These are phyloP conservation scores for Nephotettix cincticeps DNA, from an alignment of 1,140 invertebrate species.

Conservation along the genomic window DNA sequence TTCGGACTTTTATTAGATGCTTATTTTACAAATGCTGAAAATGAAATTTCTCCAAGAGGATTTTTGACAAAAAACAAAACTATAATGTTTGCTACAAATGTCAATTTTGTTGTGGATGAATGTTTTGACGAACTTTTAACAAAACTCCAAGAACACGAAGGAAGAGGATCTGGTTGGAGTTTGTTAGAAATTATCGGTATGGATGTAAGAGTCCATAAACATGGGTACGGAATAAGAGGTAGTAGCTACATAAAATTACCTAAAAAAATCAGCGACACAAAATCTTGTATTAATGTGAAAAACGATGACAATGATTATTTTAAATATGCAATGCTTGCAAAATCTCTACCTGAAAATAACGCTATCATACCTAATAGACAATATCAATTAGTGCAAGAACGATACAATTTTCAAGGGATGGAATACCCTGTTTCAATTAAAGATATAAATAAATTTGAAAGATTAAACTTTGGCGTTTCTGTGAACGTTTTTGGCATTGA, in stretches of 20 bases:
- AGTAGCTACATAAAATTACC: background rate
- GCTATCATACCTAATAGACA: background rate
- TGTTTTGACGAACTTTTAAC: too few species aligned
- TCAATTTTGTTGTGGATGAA: too few species aligned
- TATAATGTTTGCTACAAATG: too few species aligned
- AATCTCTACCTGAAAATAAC: background rate
- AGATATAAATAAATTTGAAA: too few species aligned
- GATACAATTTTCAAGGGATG: background rate
- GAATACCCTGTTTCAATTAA: background rate
- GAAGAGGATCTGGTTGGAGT: background rate
- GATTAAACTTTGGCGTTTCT: background rate
- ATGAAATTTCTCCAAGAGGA: too few species aligned
- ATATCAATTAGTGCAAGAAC: background rate
- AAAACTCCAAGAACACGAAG: background rate
- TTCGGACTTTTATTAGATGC: too few species aligned
- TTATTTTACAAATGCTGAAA: too few species aligned
- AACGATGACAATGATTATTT: background rate
- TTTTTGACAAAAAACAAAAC: too few species aligned
- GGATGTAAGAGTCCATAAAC: too few species aligned
- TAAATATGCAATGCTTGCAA: background rate
- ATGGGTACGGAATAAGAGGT: background rate
- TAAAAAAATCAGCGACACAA: too few species aligned
- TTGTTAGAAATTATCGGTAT: background rate
- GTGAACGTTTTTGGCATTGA: background rate
- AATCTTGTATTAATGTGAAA: too few species aligned